These are phyloP conservation scores for Ceratina calcarata DNA, from an alignment of 1,140 invertebrate genomes.

Conservation along the genomic window DNA sequence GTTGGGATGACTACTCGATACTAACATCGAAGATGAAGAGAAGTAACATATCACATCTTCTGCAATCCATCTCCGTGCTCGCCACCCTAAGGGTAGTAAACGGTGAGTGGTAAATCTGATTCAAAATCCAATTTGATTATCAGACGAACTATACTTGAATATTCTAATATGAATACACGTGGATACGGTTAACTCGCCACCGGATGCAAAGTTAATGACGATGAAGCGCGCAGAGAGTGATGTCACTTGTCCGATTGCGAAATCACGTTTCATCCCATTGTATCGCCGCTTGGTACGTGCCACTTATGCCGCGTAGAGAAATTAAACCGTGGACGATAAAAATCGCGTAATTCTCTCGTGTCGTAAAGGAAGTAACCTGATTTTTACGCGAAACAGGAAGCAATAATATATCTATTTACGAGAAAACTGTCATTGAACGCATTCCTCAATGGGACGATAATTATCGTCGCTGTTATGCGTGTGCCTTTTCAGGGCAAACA, in stretches of 20 bases:
- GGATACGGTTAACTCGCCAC: too few species aligned
- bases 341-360: slow-evolving; percentile 28
- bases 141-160: background rate
- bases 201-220: slow-evolving; percentile 17
- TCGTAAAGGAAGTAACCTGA: slow-evolving; percentile 50
- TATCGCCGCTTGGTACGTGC: slow-evolving; percentile 28
- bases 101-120: slow-evolving; percentile 81
- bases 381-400: slow-evolving; percentile 51
- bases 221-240: slow-evolving; percentile 34
- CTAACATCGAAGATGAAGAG: slow-evolving; percentile 82
- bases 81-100: slow-evolving; percentile 90
- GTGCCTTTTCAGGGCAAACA: slow-evolving; percentile 86
- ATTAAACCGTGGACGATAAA: slow-evolving; percentile 51
- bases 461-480: too few species aligned
- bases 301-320: slow-evolving; percentile 44
- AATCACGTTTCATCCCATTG: slow-evolving; percentile 56
- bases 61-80: slow-evolving; percentile 91
- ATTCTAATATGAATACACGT: too few species aligned
- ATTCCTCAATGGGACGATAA: background rate
- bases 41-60: slow-evolving; percentile 84
- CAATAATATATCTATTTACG: slow-evolving; percentile 52
- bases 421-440: slow-evolving; percentile 19
- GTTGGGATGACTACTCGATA: slow-evolving; percentile 74
- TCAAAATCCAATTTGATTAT: too few species aligned
- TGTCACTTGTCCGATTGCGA: slow-evolving; percentile 60